Evolutionary conservation across 2,797 vertebrate genomes (phyloP).

Genomic region (Eurystomus glaucurus): DNA sequence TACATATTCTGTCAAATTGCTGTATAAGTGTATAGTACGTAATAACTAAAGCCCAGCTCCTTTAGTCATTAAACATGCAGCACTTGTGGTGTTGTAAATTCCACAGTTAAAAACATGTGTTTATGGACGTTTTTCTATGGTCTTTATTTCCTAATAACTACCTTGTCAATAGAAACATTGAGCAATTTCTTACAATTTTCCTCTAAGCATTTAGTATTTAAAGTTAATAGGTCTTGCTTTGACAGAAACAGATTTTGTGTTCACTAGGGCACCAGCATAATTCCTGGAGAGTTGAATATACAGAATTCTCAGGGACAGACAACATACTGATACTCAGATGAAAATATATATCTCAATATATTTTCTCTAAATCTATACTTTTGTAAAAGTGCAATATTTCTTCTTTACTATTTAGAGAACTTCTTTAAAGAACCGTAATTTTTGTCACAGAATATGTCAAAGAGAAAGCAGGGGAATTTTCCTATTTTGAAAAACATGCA

Average conservation of each 20-base stretch:
- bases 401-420: not conserved
- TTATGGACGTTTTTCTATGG: not conserved
- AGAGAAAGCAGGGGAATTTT: not conserved
- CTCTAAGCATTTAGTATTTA: not conserved
- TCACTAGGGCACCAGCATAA: not conserved
- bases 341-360: not conserved
- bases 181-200: not conserved
- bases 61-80: not conserved
- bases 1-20: constrained; percentile 9
- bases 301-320: not conserved
- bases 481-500: not conserved
- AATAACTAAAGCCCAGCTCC: constrained; percentile 40
- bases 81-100: not conserved
- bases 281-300: not conserved
- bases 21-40: not conserved
- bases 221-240: not conserved
- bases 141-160: not conserved
- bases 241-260: not conserved
- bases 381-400: not conserved
- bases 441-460: not conserved
- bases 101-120: not conserved
- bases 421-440: not conserved
- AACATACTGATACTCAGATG: not conserved
- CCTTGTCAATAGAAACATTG: not conserved
- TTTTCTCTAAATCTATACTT: not conserved